These are phyloP conservation scores for Stegana nigrithorax DNA, from an alignment of 2,888 invertebrate species.

Conservation along the genomic window DNA sequence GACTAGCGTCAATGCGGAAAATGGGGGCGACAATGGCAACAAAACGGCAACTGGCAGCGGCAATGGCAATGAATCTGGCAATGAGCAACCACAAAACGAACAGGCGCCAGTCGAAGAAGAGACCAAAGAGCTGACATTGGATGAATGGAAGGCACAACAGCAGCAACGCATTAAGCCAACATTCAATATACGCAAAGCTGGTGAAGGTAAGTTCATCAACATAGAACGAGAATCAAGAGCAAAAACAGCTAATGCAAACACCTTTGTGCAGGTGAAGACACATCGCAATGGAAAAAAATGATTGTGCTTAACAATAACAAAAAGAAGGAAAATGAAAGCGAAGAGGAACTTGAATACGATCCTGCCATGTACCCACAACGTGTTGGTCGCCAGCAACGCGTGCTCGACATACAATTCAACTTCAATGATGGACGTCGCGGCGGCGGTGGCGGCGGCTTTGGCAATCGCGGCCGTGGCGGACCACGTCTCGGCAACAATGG, in stretches of 20 bases:
- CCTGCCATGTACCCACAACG: conserved; percentile 87
- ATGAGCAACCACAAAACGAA: conserved; percentile 66
- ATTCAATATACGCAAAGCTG: conserved; percentile 93
- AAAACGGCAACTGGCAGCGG: conserved; percentile 30
- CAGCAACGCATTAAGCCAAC: conserved; percentile 84
- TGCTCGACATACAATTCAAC: conserved; percentile 89
- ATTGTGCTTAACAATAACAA: conserved; percentile 79
- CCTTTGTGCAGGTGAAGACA: conserved; percentile 76
- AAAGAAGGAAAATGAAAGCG: conserved; percentile 71
- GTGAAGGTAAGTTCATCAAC: conserved; percentile 79
- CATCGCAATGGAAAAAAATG: conserved; percentile 94
- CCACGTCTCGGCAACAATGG: conserved; percentile 47
- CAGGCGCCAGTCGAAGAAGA: conserved; percentile 76
- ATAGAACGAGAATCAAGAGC: too few relatives aligned
- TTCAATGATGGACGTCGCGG: conserved; percentile 86
- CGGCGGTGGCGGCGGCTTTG: conserved; percentile 76
- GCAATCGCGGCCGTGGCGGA: conserved; percentile 69
- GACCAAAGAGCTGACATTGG: conserved; percentile 89
- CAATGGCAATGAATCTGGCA: conserved; percentile 65
- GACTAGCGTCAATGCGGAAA: conserved; percentile 8
- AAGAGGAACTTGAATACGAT: conserved; percentile 80
- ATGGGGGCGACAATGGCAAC: conserved; percentile 27
- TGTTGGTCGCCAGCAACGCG: conserved; percentile 87
- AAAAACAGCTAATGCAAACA: not conserved
- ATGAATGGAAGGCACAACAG: conserved; percentile 94